Evolutionary conservation across 2,888 invertebrate species (phyloP), one percentile per base, ranked within the genome.

Genomic region (Craniophora ligustri): DNA sequence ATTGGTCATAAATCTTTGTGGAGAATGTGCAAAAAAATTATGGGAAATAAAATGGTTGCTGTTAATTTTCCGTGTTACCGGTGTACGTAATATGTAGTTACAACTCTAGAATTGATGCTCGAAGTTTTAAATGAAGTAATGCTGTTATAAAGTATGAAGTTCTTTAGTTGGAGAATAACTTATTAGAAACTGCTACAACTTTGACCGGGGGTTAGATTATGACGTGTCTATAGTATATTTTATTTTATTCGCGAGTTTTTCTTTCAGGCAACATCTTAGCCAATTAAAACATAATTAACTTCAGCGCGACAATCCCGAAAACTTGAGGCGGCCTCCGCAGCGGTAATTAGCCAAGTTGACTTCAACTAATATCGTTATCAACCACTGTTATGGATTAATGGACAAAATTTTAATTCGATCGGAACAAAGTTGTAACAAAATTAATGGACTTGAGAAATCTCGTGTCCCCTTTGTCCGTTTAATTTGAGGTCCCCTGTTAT

Each of bases 281-380:
- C 66, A 73, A 66, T 73, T 70, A 66, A 62, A 73, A 62, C 38
- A 53, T 59, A 62, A 66, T 72, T 59, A 70, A 49, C 56, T 54
- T 49, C 50, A 67, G 63, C 63, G 51, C 36, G 48, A 32, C 40
- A 13, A 35, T 36, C 48, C 35, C 41, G 36, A 48, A 62, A 56
- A 66, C 18, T 71, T 62, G 64, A 14, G 28, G 10, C 15, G 40
- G 42, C 40, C 55, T 65, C 65, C 14, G 21, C 30, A n/a, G 51
- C 44, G 44, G 56, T 73, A 71, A 73, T 71, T 70, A 69, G 62
- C 39, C 38, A 50, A 73, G 48, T 69, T 57, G 39, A 49, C 35
- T 70, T 59, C 39, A 60, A 71, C 56, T 65, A 65, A 61, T 48
- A 40, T 47, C 66, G 38, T 70, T 73, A 73, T 62, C 40, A 44